phyloP scores from a whole-genome alignment of 2,888 invertebrate genomes.

The Elegia similella region DNA sequence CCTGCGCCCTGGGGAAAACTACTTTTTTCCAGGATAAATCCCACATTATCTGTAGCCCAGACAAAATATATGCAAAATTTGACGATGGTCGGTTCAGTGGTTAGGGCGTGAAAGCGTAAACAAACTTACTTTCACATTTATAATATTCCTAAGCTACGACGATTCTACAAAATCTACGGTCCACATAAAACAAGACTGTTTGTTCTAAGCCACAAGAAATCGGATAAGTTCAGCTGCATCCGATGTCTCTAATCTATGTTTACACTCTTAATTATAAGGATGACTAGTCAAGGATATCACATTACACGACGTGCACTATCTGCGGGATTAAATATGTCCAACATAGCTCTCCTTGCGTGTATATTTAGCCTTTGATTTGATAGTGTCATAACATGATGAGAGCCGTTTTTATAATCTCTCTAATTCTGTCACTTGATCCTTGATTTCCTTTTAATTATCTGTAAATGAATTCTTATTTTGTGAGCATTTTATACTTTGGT shows the following conservation, averaged over 20 bases:
- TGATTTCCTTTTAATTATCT: conserved; percentile 33
- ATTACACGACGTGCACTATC: conserved; percentile 57
- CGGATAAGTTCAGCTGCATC: conserved; percentile 48
- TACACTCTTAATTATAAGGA: conserved; percentile 58
- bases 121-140: too few relatives aligned
- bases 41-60: too few relatives aligned
- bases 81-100: too few relatives aligned
- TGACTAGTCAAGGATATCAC: conserved; percentile 58
- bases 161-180: not conserved
- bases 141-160: too few relatives aligned
- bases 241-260: conserved; percentile 56
- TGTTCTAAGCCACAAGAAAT: conserved; percentile 42
- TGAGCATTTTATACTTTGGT: not conserved
- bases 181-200: conserved; percentile 8
- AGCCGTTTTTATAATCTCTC: not conserved
- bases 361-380: conserved; percentile 47
- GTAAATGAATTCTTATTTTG: conserved; percentile 17
- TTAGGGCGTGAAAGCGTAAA: too few relatives aligned
- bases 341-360: conserved; percentile 43
- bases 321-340: conserved; percentile 39
- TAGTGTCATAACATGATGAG: conserved; percentile 39
- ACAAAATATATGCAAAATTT: too few relatives aligned
- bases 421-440: not conserved
- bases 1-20: too few relatives aligned
- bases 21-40: too few relatives aligned